phyloP scores from a whole-genome alignment of 37 sponge, comb jelly and placozoan species.

The Lycopodina hypogea region DNA sequence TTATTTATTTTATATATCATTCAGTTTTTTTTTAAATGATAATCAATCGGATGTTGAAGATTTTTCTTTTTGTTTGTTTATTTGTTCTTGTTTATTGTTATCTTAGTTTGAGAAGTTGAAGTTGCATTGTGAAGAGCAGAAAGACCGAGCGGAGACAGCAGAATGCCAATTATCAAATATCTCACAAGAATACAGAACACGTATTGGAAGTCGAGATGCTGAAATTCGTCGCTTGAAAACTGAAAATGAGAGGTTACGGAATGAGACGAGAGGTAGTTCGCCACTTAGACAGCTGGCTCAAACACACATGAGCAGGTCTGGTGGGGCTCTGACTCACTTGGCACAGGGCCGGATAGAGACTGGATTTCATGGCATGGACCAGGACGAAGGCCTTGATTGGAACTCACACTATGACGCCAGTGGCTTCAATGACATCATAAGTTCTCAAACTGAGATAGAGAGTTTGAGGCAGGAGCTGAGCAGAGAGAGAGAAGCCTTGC shows the following conservation, averaged over 20 bases:
- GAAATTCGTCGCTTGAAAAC: slow-evolving; percentile 45
- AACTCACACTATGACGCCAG: slow-evolving; percentile 11
- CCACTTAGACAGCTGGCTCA: slow-evolving; percentile 25
- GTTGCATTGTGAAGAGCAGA: slow-evolving; percentile 53
- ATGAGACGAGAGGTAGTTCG: slow-evolving; percentile 31
- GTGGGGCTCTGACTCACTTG: not conserved
- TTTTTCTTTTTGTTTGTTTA: too few relatives aligned
- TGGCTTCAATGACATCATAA: slow-evolving; percentile 41
- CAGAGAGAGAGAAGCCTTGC: slow-evolving; percentile 42
- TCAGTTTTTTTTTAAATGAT: too few relatives aligned
- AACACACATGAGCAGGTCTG: not conserved
- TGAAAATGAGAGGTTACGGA: slow-evolving; percentile 41
- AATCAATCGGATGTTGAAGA: too few relatives aligned
- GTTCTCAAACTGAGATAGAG: slow-evolving; percentile 59
- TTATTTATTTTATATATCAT: too few relatives aligned
- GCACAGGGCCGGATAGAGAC: not conserved
- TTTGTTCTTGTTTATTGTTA: not conserved
- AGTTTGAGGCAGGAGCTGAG: slow-evolving; percentile 57
- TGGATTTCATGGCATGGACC: slow-evolving; percentile 3
- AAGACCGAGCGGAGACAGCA: slow-evolving; percentile 74
- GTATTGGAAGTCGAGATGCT: slow-evolving; percentile 69
- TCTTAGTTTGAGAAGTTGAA: slow-evolving; percentile 68
- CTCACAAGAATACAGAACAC: slow-evolving; percentile 77
- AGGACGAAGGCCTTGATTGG: slow-evolving; percentile 19
- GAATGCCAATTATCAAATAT: slow-evolving; percentile 82